Evolutionary conservation across 2,113 vertebrate genomes (phyloP), one percentile per base, ranked within the genome.

Genomic region (Cepphus grylle): DNA sequence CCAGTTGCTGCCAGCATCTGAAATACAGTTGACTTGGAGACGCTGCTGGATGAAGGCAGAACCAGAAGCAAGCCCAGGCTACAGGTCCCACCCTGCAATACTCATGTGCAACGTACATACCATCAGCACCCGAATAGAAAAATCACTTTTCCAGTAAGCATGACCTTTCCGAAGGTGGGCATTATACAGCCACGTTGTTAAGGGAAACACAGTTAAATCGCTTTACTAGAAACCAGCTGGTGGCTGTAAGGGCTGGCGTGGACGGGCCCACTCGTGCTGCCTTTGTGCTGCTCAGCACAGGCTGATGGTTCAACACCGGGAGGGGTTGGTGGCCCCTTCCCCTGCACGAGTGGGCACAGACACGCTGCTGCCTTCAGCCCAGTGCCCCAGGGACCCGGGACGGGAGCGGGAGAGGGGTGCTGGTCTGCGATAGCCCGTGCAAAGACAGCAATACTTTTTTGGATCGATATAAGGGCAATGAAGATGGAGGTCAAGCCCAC

Each of bases 311-410:
- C 12, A 12, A 47, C n/a, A 50, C 7, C 0, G 0, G 23, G 36
- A 73, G 26, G 1, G 2, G 21, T 5, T 52, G 66, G 40, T 27
- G 50, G 34, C 34, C 19, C 30, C 20, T 74, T 81, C 17, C 1
- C 4, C 22, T 19, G 53, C 25, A 16, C 0, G 0, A 2, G 3
- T 10, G 9, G 19, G 18, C 47, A 40, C 29, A 55, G 56, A 29
- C 12, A 70, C 1, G 2, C 30, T 61, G 59, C 47, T 29, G 63
- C 71, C 32, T 0, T 0, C n/a, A 78, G 61, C 32, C 3, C 6
- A 0, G 32, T 11, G 29, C 26, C 22, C 29, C 55, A 16, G 6
- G 18, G 21, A 21, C 34, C 19, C 25, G 29, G 30, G 52, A 76
- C 19, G 6, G 38, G 23, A 82, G 21, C 0, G 2, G 36, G 36